Evolutionary conservation across 2,797 vertebrate genomes (phyloP).

Genomic region (Uromys caudimaculatus): DNA sequence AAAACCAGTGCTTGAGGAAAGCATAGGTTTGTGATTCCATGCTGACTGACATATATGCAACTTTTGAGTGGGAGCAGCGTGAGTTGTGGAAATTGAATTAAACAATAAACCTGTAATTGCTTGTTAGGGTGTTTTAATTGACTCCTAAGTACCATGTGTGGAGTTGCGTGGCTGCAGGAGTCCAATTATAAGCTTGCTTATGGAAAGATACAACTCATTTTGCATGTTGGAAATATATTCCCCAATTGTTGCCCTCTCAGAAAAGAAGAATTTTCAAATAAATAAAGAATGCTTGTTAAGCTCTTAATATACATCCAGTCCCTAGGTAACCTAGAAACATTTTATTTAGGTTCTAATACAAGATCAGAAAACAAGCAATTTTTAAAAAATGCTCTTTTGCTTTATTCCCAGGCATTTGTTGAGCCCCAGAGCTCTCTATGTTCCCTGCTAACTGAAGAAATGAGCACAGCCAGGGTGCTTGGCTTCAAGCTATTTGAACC

Average conservation of each 20-base stretch:
- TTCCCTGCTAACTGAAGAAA: constrained; percentile 35
- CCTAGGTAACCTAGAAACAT: constrained; percentile 44
- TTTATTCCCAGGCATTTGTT: constrained; percentile 45
- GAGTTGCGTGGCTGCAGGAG: constrained; percentile 76
- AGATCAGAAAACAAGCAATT: constrained; percentile 43
- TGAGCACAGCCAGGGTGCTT: neutral
- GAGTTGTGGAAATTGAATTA: constrained; percentile 81
- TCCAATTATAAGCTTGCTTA: constrained; percentile 76
- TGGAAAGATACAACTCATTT: constrained; percentile 77
- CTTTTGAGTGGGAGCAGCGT: constrained; percentile 76
- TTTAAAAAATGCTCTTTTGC: constrained; percentile 35
- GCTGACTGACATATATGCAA: constrained; percentile 66
- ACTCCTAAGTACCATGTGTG: constrained; percentile 79
- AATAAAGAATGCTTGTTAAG: constrained; percentile 68
- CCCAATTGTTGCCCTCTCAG: constrained; percentile 74
- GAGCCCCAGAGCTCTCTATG: neutral
- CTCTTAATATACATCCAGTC: constrained; percentile 59
- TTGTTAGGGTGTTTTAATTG: constrained; percentile 81
- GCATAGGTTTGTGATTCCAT: constrained; percentile 57
- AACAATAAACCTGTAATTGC: constrained; percentile 83
- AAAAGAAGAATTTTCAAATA: constrained; percentile 79
- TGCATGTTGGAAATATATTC: constrained; percentile 79
- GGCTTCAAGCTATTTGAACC: neutral
- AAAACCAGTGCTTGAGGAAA: constrained; percentile 68
- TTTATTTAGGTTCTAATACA: constrained; percentile 64